Evolutionary conservation across 1,140 invertebrate species (phyloP).

Genomic region (Elymnias hypermnestra): DNA sequence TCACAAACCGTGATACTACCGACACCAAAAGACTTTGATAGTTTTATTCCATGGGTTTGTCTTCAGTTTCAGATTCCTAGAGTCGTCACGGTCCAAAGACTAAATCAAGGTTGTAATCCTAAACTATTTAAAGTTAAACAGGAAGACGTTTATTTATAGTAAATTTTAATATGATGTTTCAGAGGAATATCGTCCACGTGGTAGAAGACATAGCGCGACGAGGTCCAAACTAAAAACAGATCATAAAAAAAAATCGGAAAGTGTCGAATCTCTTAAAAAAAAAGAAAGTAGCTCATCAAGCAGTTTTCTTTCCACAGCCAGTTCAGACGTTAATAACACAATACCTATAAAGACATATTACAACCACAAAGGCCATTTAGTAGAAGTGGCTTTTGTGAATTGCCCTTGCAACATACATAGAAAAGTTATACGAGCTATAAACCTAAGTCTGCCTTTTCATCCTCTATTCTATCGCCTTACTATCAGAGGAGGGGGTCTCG

Average conservation of each 20-base stretch:
- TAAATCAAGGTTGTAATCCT: conserved; percentile 20
- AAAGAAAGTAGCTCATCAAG: not conserved
- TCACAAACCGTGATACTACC: conserved; percentile 6
- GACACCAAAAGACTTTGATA: conserved; percentile 37
- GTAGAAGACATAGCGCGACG: not conserved
- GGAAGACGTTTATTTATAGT: not conserved
- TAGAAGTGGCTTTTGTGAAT: conserved; percentile 26
- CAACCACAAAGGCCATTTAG: conserved; percentile 22
- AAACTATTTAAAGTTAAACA: conserved; percentile 2
- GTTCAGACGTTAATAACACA: not conserved
- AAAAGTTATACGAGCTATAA: conserved; percentile 34
- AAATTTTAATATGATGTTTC: conserved; percentile 10
- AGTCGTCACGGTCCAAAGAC: conserved; percentile 19
- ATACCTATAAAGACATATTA: conserved; percentile 34
- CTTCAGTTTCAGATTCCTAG: conserved; percentile 22
- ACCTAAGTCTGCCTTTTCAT: conserved; percentile 37
- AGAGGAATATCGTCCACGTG: conserved; percentile 10
- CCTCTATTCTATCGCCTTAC: conserved; percentile 21
- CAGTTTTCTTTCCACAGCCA: not conserved
- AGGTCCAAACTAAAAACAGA: not conserved
- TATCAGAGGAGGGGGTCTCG: conserved; percentile 21
- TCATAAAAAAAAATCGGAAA: no score
- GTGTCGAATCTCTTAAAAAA: no score
- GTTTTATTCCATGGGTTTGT: conserved; percentile 41
- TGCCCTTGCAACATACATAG: conserved; percentile 18